These are phyloP conservation scores for Caerostris darwini DNA, from an alignment of 1,140 invertebrate species.

Conservation along the genomic window DNA sequence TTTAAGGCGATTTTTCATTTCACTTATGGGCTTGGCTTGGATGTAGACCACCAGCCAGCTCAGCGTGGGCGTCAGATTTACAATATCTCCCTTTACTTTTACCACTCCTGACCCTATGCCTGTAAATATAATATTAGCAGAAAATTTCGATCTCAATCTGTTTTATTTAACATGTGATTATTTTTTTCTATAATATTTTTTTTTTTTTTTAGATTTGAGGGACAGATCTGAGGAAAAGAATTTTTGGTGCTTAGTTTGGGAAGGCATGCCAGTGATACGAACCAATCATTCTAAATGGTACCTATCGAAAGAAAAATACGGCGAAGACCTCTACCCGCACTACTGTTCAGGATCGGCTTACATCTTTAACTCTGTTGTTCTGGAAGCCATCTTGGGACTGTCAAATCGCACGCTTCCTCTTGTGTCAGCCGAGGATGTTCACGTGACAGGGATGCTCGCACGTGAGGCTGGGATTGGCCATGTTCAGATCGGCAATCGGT, in stretches of 20 bases:
- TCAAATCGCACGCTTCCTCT: not conserved
- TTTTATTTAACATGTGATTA: too few relatives aligned
- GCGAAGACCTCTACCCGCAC: slow-evolving; percentile 61
- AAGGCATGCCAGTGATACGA: slow-evolving; percentile 62
- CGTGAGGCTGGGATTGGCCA: not conserved
- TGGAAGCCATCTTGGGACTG: not conserved
- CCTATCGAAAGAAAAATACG: not conserved
- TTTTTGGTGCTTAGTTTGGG: slow-evolving; percentile 61
- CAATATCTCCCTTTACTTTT: too few relatives aligned
- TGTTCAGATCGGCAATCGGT: slow-evolving; percentile 44
- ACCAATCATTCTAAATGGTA: slow-evolving; percentile 41
- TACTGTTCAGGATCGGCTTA: slow-evolving; percentile 79
- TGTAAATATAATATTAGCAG: too few relatives aligned
- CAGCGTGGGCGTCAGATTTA: too few relatives aligned
- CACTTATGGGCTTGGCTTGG: too few relatives aligned
- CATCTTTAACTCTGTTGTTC: slow-evolving; percentile 61
- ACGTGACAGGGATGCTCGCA: slow-evolving; percentile 29
- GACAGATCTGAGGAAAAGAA: not conserved
- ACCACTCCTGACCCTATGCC: too few relatives aligned
- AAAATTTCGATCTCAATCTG: too few relatives aligned
- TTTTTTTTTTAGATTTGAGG: not conserved
- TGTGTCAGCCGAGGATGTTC: slow-evolving; percentile 23
- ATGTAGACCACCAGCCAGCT: too few relatives aligned
- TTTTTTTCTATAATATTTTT: not conserved
- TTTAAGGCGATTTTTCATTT: too few relatives aligned